Conservation (phyloP, 1,140 invertebrate genomes). For the Anoplophora glabripennis region DNA sequence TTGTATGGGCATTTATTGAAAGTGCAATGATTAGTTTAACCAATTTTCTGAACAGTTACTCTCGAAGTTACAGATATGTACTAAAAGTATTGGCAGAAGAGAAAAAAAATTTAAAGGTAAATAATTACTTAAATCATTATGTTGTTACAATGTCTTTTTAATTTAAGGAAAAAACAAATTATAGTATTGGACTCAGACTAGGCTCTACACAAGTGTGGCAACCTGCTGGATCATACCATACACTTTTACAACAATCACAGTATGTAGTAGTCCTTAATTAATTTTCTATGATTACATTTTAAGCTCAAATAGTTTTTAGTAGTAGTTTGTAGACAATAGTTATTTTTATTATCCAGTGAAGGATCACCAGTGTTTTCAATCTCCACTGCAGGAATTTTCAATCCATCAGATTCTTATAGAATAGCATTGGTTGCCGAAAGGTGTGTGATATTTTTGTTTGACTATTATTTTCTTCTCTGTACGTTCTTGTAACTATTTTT, state of each 20-base stretch:
- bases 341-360: constrained; percentile 14
- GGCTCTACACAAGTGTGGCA: constrained; percentile 72
- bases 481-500: constrained; percentile 5
- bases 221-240: constrained; percentile 51
- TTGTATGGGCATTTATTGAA: constrained; percentile 66
- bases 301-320: constrained; percentile 1
- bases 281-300: background rate
- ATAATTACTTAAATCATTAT: constrained; percentile 15
- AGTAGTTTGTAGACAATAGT: constrained; percentile 11
- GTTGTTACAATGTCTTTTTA: background rate
- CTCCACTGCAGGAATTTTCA: constrained; percentile 24
- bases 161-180: constrained; percentile 65
- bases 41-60: constrained; percentile 79
- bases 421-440: background rate
- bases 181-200: constrained; percentile 62
- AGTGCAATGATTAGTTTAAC: constrained; percentile 88
- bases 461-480: constrained; percentile 6
- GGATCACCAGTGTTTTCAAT: constrained; percentile 5
- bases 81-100: constrained; percentile 73
- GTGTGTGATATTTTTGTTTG: background rate
- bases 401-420: constrained; percentile 34
- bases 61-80: constrained; percentile 90
- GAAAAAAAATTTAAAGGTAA: constrained; percentile 82
- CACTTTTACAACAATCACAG: constrained; percentile 47
- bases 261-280: constrained; percentile 47